A percentile compares a stretch with the other conserved stretches of the same genome.
These are phyloP conservation scores for Synaphobranchus kaupii DNA, from an alignment of 2,797 vertebrate genomes.

Conservation along the genomic window DNA sequence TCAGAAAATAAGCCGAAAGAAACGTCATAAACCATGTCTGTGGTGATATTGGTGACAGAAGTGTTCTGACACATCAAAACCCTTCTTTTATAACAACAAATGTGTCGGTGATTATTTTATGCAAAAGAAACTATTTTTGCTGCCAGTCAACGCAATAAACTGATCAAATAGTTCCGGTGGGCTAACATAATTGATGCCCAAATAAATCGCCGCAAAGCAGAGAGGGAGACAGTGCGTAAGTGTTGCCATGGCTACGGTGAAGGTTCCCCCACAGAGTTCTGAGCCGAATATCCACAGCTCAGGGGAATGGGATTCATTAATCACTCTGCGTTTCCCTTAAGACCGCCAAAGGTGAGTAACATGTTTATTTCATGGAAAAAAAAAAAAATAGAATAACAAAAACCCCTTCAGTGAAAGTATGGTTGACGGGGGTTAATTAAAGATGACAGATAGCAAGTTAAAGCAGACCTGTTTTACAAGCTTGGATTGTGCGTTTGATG, in stretches of 20 bases:
- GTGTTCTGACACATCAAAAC: not conserved
- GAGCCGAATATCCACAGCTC: slow-evolving; percentile 21
- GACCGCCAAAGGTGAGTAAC: slow-evolving; percentile 23
- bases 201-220: slow-evolving; percentile 12
- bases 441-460: slow-evolving; percentile 3
- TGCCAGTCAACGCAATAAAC: slow-evolving; percentile 3
- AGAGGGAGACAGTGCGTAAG: slow-evolving; percentile 30
- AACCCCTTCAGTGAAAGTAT: not conserved
- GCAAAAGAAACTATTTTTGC: not conserved
- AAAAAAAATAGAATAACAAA: slow-evolving; percentile 22
- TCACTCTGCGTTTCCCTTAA: slow-evolving; percentile 19
- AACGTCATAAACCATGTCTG: not conserved
- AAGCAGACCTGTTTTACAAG: not conserved
- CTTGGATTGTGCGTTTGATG: not conserved
- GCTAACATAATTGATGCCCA: slow-evolving; percentile 25
- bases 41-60: not conserved
- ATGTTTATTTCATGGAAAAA: slow-evolving; percentile 28
- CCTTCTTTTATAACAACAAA: not conserved
- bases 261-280: slow-evolving; percentile 22
- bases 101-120: not conserved
- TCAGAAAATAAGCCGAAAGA: not conserved
- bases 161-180: slow-evolving; percentile 33
- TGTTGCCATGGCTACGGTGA: slow-evolving; percentile 33
- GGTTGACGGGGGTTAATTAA: not conserved
- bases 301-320: slow-evolving; percentile 33